Percentiles rank a stretch among this genome's conserved stretches.
Conservation (phyloP, 2,113 vertebrate genomes). For the Leptodactylus fuscus region DNA sequence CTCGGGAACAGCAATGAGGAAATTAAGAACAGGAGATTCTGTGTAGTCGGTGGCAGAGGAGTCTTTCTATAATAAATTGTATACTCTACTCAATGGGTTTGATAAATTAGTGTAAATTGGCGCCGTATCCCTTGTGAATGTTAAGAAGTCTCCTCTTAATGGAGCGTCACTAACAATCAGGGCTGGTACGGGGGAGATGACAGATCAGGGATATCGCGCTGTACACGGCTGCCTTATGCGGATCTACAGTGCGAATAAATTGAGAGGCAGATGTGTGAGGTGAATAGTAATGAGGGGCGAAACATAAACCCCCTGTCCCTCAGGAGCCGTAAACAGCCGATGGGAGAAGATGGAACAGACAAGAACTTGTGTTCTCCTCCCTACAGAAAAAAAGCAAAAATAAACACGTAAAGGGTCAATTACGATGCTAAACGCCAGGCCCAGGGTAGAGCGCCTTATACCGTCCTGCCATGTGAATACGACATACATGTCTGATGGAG, state of each 20-base stretch:
- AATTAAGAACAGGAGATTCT: neutral
- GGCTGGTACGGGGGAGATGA: neutral
- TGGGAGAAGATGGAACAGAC: neutral
- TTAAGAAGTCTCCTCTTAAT: neutral
- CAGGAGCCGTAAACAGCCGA: neutral
- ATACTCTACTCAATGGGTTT: conserved; percentile 14
- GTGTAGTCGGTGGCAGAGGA: neutral
- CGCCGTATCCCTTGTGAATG: neutral
- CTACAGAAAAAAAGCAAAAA: neutral
- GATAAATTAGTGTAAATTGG: conserved; percentile 18
- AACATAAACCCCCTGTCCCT: neutral
- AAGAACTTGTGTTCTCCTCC: neutral
- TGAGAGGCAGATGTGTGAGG: conserved; percentile 25
- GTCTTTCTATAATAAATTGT: neutral
- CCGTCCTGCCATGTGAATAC: no score
- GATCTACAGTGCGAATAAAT: conserved; percentile 33
- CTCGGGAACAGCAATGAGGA: neutral
- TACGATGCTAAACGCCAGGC: neutral
- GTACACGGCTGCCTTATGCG: neutral
- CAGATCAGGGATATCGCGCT: conserved; percentile 3
- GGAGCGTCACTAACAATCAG: conserved; percentile 31
- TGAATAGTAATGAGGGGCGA: conserved; percentile 20
- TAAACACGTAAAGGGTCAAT: neutral
- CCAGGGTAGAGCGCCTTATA: no score
- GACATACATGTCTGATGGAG: no score